These are phyloP conservation scores for Eristalis intricaria DNA, from an alignment of 2,888 invertebrate genomes.

Conservation along the genomic window DNA sequence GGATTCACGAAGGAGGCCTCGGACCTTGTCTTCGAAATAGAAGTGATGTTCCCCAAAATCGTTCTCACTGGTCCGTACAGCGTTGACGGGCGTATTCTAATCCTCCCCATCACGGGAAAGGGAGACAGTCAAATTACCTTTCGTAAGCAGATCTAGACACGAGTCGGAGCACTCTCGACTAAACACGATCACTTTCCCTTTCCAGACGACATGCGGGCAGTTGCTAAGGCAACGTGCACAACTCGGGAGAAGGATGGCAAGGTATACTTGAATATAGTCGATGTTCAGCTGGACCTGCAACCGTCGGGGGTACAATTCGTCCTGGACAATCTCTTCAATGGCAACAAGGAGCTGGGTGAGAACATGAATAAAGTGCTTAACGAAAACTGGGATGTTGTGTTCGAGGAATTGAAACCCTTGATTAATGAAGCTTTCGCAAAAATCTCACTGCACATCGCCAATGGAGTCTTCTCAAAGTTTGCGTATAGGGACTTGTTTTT, in stretches of 20 bases:
- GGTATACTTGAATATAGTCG: constrained; percentile 69
- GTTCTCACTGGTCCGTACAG: constrained; percentile 74
- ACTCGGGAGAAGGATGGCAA: constrained; percentile 73
- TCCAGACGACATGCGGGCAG: constrained; percentile 60
- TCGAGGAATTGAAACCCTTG: constrained; percentile 78
- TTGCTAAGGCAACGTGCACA: constrained; percentile 59
- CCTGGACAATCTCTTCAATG: constrained; percentile 81
- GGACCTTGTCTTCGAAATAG: constrained; percentile 69
- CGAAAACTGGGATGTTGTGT: constrained; percentile 81
- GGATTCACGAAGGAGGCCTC: constrained; percentile 33
- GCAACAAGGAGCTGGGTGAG: constrained; percentile 80
- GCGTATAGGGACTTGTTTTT: constrained; percentile 78
- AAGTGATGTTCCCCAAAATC: constrained; percentile 74
- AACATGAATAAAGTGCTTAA: constrained; percentile 80
- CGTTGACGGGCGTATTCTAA: constrained; percentile 33
- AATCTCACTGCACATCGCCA: constrained; percentile 78
- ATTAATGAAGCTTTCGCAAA: constrained; percentile 78
- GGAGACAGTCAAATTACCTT: constrained; percentile 28
- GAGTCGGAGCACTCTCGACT: not conserved
- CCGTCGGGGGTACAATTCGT: constrained; percentile 74
- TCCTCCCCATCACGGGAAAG: constrained; percentile 61
- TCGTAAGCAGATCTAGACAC: not conserved
- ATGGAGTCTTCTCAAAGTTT: constrained; percentile 78
- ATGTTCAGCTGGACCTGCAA: constrained; percentile 72
- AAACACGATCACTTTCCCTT: not conserved